phyloP scores from a whole-genome alignment of 2,797 vertebrate species.

The Apogon hyalosoma region DNA sequence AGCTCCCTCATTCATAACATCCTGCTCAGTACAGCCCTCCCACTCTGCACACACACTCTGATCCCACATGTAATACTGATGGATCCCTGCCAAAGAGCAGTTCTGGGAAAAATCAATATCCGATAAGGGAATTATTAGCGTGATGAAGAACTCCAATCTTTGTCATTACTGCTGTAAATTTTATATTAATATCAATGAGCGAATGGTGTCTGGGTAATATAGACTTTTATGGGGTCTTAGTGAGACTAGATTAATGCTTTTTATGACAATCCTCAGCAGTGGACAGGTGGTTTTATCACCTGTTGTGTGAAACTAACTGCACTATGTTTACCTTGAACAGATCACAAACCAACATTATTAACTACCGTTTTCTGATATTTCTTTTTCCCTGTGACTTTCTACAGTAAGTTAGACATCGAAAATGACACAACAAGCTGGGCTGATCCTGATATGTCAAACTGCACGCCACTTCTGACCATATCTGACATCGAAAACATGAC shows the following conservation, averaged over 20 bases:
- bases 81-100: conserved; percentile 30
- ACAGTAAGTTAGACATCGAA: conserved; percentile 74
- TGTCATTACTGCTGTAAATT: conserved; percentile 13
- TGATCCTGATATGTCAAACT: conserved; percentile 72
- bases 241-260: conserved; percentile 24
- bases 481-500: conserved; percentile 74
- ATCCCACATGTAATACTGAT: conserved; percentile 7
- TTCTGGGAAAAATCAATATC: conserved; percentile 57
- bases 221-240: conserved; percentile 40
- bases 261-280: conserved; percentile 19
- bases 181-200: conserved; percentile 44
- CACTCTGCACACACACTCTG: conserved; percentile 36
- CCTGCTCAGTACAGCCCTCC: conserved; percentile 21
- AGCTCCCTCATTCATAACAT: conserved; percentile 32
- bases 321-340: background rate
- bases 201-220: conserved; percentile 35
- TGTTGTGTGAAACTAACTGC: background rate
- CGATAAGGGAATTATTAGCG: conserved; percentile 56
- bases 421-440: conserved; percentile 77
- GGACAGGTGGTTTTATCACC: conserved; percentile 2
- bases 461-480: conserved; percentile 63
- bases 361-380: conserved; percentile 8
- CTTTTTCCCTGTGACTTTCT: conserved; percentile 3
- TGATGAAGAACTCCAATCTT: conserved; percentile 41
- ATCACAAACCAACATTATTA: background rate